Evolutionary conservation across 2,888 invertebrate species (phyloP).

Genomic region (Thumatha senex): DNA sequence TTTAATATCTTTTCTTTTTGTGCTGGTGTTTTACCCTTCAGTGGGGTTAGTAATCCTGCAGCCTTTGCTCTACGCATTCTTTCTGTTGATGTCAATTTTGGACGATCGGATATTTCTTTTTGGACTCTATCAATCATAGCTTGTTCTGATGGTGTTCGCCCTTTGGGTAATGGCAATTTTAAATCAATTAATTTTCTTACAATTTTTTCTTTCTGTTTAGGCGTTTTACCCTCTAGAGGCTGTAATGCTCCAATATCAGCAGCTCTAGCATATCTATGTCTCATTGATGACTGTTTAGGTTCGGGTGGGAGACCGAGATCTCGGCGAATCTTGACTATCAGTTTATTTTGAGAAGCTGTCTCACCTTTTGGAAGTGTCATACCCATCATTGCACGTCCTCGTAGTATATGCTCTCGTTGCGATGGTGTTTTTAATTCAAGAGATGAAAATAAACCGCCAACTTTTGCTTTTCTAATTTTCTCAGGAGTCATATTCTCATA

Average conservation of each 20-base stretch:
- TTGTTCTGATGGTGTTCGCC: conserved; percentile 29
- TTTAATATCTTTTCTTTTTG: conserved; percentile 40
- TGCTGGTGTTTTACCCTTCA: conserved; percentile 12
- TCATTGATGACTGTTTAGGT: conserved; percentile 31
- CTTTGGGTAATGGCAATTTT: conserved; percentile 7
- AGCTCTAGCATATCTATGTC: conserved; percentile 30
- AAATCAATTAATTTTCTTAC: conserved; percentile 11
- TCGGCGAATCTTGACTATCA: conserved; percentile 8
- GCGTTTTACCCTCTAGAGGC: conserved; percentile 30
- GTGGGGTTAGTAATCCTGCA: conserved; percentile 1
- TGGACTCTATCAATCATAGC: background rate
- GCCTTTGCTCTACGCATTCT: conserved; percentile 20
- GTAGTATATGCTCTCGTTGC: conserved; percentile 36
- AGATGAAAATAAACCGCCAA: conserved; percentile 27
- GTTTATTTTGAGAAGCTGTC: conserved; percentile 32
- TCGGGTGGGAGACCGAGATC: conserved; percentile 39
- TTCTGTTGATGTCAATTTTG: background rate
- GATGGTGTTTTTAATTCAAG: conserved; percentile 25
- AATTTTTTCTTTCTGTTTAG: conserved; percentile 28
- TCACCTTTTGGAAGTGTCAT: conserved; percentile 38
- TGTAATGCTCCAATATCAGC: conserved; percentile 30
- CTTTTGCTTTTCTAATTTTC: conserved; percentile 34
- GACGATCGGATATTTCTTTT: background rate
- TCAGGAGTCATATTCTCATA: conserved; percentile 31
- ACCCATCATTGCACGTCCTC: conserved; percentile 26